Percentiles rank a stretch among this genome's conserved stretches.
These are phyloP conservation scores for Gyrodactylus salaris DNA, from an alignment of 1,140 invertebrate species.

Conservation along the genomic window DNA sequence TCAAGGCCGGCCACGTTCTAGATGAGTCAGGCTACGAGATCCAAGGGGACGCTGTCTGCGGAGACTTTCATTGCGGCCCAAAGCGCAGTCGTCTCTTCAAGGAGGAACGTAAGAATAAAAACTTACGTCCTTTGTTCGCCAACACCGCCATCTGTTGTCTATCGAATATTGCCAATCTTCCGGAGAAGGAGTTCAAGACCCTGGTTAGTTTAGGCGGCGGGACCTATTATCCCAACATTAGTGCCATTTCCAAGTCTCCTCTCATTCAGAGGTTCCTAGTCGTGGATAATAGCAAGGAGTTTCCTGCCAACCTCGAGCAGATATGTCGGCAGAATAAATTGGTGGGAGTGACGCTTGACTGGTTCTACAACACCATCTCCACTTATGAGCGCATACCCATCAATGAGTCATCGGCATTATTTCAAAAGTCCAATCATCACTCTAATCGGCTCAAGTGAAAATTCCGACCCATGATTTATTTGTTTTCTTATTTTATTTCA, in stretches of 20 bases:
- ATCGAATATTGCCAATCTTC: not conserved
- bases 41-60: not conserved
- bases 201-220: not conserved
- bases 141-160: not conserved
- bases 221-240: not conserved
- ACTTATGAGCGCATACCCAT: not conserved
- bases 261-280: not conserved
- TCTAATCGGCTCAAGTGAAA: too few species aligned
- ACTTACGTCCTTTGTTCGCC: not conserved
- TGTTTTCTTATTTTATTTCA: too few species aligned
- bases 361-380: not conserved
- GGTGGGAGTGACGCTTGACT: not conserved
- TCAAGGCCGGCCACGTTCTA: not conserved
- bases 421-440: not conserved
- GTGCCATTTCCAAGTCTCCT: not conserved
- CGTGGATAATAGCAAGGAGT: not conserved
- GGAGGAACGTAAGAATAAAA: not conserved
- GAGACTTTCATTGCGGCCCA: not conserved
- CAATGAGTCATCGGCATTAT: not conserved
- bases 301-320: not conserved
- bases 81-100: not conserved
- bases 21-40: not conserved
- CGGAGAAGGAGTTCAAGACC: not conserved
- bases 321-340: not conserved
- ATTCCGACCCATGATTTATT: too few species aligned